These are phyloP conservation scores for Pentamera pediparva DNA, from an alignment of 53 echinoderm and acorn worm species.

Conservation along the genomic window DNA sequence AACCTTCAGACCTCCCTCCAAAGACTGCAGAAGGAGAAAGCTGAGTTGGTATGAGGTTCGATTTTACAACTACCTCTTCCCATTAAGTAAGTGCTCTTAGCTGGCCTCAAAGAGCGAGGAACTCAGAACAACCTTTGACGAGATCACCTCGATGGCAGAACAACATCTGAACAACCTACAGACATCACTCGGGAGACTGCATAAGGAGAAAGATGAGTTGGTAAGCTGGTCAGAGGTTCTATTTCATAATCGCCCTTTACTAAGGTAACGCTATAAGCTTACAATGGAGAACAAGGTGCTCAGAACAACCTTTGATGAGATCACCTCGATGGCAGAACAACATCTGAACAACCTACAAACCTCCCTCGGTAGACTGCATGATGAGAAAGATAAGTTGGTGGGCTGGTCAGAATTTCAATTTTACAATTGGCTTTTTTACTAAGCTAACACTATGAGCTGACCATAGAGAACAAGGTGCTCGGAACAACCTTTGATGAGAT, in stretches of 20 bases:
- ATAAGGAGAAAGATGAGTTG: constrained; percentile 92
- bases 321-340: constrained; percentile 56
- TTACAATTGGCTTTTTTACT: too few relatives aligned
- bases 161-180: constrained; percentile 66
- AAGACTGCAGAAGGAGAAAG: constrained; percentile 78
- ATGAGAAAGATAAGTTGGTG: constrained; percentile 93
- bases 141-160: constrained; percentile 56
- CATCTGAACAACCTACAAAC: constrained; percentile 54
- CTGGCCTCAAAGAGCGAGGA: constrained; percentile 70
- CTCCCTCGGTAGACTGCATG: constrained; percentile 53
- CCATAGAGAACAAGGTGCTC: constrained; percentile 65
- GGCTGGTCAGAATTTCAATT: too few relatives aligned
- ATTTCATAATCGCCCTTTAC: too few relatives aligned
- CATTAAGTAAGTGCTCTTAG: too few relatives aligned
- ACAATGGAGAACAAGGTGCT: constrained; percentile 75
- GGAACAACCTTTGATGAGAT: constrained; percentile 62
- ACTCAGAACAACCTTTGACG: constrained; percentile 60
- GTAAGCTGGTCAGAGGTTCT: too few relatives aligned
- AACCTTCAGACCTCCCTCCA: constrained; percentile 58
- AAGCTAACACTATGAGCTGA: too few relatives aligned
- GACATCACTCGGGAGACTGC: constrained; percentile 49
- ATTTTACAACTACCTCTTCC: too few relatives aligned
- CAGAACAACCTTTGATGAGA: constrained; percentile 53
- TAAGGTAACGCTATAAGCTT: too few relatives aligned
- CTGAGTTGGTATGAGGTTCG: constrained; percentile 59